These are phyloP conservation scores for Lapara coniferarum DNA, from an alignment of 2,888 invertebrate genomes.

Conservation along the genomic window DNA sequence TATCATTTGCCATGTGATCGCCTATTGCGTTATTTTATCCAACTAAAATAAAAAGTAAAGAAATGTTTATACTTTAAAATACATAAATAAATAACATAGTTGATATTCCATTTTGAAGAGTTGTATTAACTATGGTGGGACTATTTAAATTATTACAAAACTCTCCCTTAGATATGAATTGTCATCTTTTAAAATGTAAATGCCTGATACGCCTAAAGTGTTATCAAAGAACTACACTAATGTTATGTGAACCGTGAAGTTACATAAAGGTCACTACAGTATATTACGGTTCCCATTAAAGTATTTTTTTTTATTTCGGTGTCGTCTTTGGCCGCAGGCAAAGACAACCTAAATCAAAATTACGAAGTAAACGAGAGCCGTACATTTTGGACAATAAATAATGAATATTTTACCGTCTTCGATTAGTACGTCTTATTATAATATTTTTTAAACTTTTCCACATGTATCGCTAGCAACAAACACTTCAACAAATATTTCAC, in stretches of 20 bases:
- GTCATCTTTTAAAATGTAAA: too few relatives aligned
- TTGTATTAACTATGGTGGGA: not conserved
- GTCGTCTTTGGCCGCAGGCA: not conserved
- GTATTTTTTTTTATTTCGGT: too few relatives aligned
- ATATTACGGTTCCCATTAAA: not conserved
- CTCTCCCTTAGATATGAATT: too few relatives aligned
- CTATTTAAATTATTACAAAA: too few relatives aligned
- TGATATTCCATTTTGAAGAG: not conserved
- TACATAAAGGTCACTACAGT: too few relatives aligned
- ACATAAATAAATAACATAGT: not conserved
- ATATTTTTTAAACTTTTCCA: slow-evolving; percentile 81
- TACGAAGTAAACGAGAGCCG: slow-evolving; percentile 37
- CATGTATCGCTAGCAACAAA: slow-evolving; percentile 28
- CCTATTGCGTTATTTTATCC: not conserved
- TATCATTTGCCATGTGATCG: slow-evolving; percentile 11
- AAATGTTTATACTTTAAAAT: not conserved
- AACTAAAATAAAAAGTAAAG: not conserved
- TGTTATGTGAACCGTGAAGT: too few relatives aligned
- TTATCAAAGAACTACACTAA: too few relatives aligned
- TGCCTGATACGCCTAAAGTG: too few relatives aligned
- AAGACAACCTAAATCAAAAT: not conserved
- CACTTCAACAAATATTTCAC: slow-evolving; percentile 6
- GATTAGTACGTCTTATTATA: slow-evolving; percentile 38
- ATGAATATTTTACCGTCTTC: slow-evolving; percentile 40
- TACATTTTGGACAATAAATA: slow-evolving; percentile 72